Percentiles rank a stretch among this genome's conserved stretches.
These are phyloP conservation scores for Archips crataeganus DNA, from an alignment of 2,888 invertebrate species.

Conservation along the genomic window DNA sequence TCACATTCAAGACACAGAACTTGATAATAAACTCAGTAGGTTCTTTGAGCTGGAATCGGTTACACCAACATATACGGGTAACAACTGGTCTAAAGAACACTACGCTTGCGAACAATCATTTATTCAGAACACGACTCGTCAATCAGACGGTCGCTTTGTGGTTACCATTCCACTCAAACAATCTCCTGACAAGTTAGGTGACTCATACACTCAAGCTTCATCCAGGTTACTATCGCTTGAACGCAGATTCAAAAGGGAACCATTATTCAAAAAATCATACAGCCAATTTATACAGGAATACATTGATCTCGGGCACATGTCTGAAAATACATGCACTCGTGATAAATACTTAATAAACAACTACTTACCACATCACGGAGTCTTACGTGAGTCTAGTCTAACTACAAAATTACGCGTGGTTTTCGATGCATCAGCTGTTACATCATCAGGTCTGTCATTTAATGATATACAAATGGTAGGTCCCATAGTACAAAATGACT, in stretches of 20 bases:
- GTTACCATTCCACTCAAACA: too few relatives aligned
- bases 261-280: slow-evolving; percentile 5
- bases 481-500: slow-evolving; percentile 41
- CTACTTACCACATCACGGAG: slow-evolving; percentile 42
- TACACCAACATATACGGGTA: too few relatives aligned
- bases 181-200: too few relatives aligned
- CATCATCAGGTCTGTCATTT: slow-evolving; percentile 39
- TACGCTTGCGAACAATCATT: too few relatives aligned
- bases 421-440: slow-evolving; percentile 43
- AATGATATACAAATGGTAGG: slow-evolving; percentile 44
- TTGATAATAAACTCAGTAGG: too few relatives aligned
- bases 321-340: not conserved
- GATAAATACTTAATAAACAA: too few relatives aligned
- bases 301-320: slow-evolving; percentile 29
- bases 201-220: too few relatives aligned
- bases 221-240: slow-evolving; percentile 38
- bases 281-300: slow-evolving; percentile 42
- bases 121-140: too few relatives aligned
- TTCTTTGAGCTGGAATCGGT: too few relatives aligned
- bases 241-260: slow-evolving; percentile 40
- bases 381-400: slow-evolving; percentile 35
- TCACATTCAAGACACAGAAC: too few relatives aligned
- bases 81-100: too few relatives aligned
- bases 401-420: slow-evolving; percentile 45
- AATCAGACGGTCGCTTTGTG: too few relatives aligned